Evolutionary conservation across 2,113 vertebrate species (phyloP).

Genomic region (Cyprinus carpio): DNA sequence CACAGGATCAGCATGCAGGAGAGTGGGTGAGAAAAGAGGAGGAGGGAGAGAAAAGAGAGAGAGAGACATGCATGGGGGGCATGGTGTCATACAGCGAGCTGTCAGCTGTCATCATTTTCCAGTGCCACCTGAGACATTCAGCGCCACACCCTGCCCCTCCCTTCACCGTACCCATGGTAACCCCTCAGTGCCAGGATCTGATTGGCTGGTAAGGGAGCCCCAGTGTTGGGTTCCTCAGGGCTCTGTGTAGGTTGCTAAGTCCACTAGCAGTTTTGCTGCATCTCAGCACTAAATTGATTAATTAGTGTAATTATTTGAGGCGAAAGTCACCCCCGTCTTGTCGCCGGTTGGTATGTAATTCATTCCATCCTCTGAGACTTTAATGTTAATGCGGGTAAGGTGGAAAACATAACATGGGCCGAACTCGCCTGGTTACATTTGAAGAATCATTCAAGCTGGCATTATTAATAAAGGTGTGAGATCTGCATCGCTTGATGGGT

Average conservation of each 20-base stretch:
- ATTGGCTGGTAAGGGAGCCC: constrained; percentile 45
- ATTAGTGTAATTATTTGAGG: constrained; percentile 77
- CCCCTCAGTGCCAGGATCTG: constrained; percentile 57
- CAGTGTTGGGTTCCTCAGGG: constrained; percentile 64
- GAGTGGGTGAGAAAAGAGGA: constrained; percentile 48
- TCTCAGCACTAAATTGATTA: constrained; percentile 80
- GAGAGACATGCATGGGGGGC: constrained; percentile 45
- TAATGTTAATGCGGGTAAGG: constrained; percentile 20
- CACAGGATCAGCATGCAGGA: constrained; percentile 67
- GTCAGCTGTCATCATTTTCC: constrained; percentile 77
- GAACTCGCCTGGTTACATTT: background rate
- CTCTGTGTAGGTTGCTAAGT: constrained; percentile 48
- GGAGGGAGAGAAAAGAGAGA: constrained; percentile 41
- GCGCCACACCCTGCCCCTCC: constrained; percentile 74
- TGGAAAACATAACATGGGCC: background rate
- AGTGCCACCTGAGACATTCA: constrained; percentile 73
- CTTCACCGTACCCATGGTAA: constrained; percentile 74
- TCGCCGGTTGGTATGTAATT: constrained; percentile 71
- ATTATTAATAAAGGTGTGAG: constrained; percentile 25
- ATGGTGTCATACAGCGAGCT: constrained; percentile 69
- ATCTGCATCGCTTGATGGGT: background rate
- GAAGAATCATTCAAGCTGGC: background rate
- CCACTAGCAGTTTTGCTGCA: constrained; percentile 47
- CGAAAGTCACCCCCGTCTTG: constrained; percentile 71
- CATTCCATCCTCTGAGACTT: constrained; percentile 64